Conservation (phyloP, 1,140 invertebrate genomes). For the Heliothis virescens region DNA sequence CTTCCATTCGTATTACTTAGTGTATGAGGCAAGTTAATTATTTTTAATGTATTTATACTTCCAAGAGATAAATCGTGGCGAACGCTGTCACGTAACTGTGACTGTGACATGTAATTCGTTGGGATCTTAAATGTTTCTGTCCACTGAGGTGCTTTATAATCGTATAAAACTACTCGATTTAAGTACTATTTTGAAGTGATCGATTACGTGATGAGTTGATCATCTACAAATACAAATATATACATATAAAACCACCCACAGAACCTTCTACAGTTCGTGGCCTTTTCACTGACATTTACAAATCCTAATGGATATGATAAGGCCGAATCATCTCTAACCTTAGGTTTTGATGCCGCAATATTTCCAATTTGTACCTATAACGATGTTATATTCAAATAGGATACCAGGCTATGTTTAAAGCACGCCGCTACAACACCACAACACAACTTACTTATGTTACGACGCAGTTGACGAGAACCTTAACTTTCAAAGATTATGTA, state of each 20-base stretch:
- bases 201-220: too few relatives aligned
- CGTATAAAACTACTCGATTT: neutral
- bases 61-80: slow-evolving; percentile 3
- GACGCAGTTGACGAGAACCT: neutral
- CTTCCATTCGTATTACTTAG: slow-evolving; percentile 29
- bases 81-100: slow-evolving; percentile 24
- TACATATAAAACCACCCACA: too few relatives aligned
- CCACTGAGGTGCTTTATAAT: slow-evolving; percentile 3
- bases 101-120: slow-evolving; percentile 27
- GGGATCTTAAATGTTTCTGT: neutral
- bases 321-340: too few relatives aligned
- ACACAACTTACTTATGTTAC: neutral
- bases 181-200: neutral
- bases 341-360: too few relatives aligned
- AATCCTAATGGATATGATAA: too few relatives aligned
- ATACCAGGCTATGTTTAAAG: too few relatives aligned
- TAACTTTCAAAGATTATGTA: slow-evolving; percentile 20
- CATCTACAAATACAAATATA: too few relatives aligned
- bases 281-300: too few relatives aligned
- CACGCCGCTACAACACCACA: too few relatives aligned
- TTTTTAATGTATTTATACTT: slow-evolving; percentile 30
- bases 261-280: too few relatives aligned
- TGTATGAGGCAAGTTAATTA: slow-evolving; percentile 31
- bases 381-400: too few relatives aligned
- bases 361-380: too few relatives aligned